Evolutionary conservation across 2,888 invertebrate genomes (phyloP), one percentile per base, ranked within the genome.

Genomic region (Melipona bicolor): DNA sequence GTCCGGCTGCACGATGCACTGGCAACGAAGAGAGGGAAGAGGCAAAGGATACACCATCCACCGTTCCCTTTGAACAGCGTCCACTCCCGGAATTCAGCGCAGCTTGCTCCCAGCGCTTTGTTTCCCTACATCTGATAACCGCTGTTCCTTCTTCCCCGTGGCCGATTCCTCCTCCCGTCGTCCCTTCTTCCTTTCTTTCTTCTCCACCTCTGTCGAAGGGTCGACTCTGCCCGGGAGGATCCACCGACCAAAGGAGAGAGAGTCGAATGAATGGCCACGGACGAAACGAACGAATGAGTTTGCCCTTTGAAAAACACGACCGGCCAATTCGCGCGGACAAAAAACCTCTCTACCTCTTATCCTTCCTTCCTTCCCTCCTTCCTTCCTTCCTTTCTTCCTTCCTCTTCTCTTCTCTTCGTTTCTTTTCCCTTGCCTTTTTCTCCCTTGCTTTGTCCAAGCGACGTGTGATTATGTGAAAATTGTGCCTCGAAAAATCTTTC

Each of bases 41-140:
- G 85, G 65, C 72, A 78, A 80, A 85, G 86, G 89, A 91, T 88
- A 6, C 19, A 89, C 87, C 79, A 88, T 91, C 90, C 81, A 77
- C 81, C 62, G 71, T 17, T 82, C 86, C 89, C 88, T 91, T 91
- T 88, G 89, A 85, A 74, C 43, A 62, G 71, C 80, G 83, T 85
- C 79, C 88, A 87, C 89, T 85, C 86, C 80, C 78, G 88, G 90
- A 91, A 91, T 90, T 88, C 88, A 89, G 86, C 82, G 87, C 80
- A 86, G 87, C 79, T 88, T 89, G 90, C 86, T 88, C 79, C 87
- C 78, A 79, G 81, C 87, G 90, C 90, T 91, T 93, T 92, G 91
- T 92, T 91, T 91, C 88, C 89, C 86, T 83, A 85, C 85, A 92
- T 91, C 90, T 90, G 91, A 92, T 92, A 92, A 91, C 87, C 86